These are phyloP conservation scores for Lagopus muta DNA, from an alignment of 2,113 vertebrate genomes.

Conservation along the genomic window DNA sequence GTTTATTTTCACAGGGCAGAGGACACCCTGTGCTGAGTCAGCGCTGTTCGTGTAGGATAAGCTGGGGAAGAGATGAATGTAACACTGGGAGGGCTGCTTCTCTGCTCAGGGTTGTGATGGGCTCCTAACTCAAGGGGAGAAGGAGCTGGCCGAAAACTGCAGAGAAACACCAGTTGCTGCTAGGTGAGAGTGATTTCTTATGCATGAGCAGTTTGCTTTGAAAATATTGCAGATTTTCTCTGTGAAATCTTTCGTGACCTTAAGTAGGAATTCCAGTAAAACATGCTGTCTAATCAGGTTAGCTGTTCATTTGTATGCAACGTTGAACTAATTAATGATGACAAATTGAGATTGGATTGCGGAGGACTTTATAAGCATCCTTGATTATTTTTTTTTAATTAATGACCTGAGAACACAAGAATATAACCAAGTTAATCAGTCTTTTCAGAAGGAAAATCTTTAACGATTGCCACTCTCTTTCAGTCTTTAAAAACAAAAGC, in stretches of 20 bases:
- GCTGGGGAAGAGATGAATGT: background rate
- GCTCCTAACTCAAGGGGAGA: background rate
- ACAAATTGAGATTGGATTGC: conserved; percentile 73
- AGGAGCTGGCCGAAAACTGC: background rate
- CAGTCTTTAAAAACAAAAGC: conserved; percentile 12
- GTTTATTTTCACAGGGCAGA: background rate
- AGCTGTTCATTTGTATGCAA: conserved; percentile 57
- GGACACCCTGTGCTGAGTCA: background rate
- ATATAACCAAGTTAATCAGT: conserved; percentile 22
- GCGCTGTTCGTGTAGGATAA: background rate
- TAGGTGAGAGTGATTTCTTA: conserved; percentile 9
- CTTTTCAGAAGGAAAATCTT: conserved; percentile 46
- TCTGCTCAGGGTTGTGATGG: background rate
- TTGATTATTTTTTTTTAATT: conserved; percentile 53
- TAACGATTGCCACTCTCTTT: background rate
- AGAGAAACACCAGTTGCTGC: background rate
- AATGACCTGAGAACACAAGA: conserved; percentile 14
- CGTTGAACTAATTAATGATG: conserved; percentile 66
- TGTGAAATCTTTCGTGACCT: conserved; percentile 51
- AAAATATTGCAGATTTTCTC: conserved; percentile 33
- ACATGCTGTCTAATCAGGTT: conserved; percentile 60
- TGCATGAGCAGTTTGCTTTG: conserved; percentile 29
- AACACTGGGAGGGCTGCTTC: background rate
- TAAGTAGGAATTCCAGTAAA: conserved; percentile 67
- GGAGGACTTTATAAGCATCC: conserved; percentile 56